Conservation (phyloP, 2,888 invertebrate species). For the Campoplex capitator region DNA sequence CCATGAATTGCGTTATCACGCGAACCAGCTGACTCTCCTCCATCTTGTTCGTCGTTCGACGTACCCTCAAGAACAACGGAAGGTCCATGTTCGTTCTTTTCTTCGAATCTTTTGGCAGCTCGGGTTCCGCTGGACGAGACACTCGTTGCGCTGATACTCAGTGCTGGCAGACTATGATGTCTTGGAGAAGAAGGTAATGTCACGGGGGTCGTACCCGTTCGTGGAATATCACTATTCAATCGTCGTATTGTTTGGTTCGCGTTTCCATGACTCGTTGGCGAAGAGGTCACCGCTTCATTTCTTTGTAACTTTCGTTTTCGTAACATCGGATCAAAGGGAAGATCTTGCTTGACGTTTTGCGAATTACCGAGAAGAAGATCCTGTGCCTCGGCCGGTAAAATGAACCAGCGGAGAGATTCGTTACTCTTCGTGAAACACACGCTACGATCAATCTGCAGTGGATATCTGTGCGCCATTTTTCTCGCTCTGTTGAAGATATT, state of each 20-base stretch:
- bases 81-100: constrained; percentile 40
- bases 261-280: constrained; percentile 68
- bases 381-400: constrained; percentile 95
- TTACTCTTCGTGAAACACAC: constrained; percentile 89
- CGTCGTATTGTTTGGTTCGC: constrained; percentile 77
- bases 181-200: constrained; percentile 87
- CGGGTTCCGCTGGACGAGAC: constrained; percentile 28
- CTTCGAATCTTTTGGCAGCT: constrained; percentile 39
- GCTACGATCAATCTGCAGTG: constrained; percentile 90
- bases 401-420: constrained; percentile 93
- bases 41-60: constrained; percentile 60
- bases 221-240: constrained; percentile 82
- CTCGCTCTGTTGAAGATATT: constrained; percentile 91
- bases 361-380: constrained; percentile 90
- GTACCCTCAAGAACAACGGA: constrained; percentile 62
- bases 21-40: neutral
- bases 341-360: constrained; percentile 91
- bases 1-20: constrained; percentile 49
- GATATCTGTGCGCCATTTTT: constrained; percentile 91
- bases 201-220: constrained; percentile 78
- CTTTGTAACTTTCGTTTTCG: constrained; percentile 78
- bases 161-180: constrained; percentile 89
- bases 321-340: constrained; percentile 90
- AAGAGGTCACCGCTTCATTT: constrained; percentile 42
- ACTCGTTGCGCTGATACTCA: constrained; percentile 65